These are phyloP conservation scores for Erpobdella octoculata DNA, from an alignment of 2,888 invertebrate species.

Conservation along the genomic window DNA sequence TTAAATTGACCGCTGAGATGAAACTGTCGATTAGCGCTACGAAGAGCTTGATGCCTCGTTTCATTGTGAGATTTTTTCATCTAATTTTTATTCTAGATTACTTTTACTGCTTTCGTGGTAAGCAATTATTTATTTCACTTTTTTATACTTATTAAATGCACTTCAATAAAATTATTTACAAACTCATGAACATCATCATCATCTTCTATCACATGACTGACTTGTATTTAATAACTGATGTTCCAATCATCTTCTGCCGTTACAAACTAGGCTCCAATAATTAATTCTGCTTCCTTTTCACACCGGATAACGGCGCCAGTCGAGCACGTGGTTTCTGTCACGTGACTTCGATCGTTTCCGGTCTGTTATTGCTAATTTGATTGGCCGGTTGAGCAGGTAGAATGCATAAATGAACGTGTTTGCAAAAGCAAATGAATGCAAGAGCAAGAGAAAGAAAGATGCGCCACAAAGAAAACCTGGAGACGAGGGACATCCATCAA, in stretches of 20 bases:
- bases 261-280: slow-evolving; percentile 1
- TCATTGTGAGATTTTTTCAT: no score
- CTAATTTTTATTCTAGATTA: no score
- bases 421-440: neutral
- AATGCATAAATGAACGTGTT: neutral
- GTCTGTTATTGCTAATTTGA: slow-evolving; percentile 3
- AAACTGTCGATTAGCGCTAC: neutral
- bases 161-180: no score
- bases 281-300: slow-evolving; percentile 12
- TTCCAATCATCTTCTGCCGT: neutral
- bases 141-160: no score
- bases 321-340: slow-evolving; percentile 10
- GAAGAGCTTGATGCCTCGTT: neutral
- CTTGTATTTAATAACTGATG: neutral
- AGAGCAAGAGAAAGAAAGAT: no score
- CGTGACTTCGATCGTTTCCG: slow-evolving; percentile 13
- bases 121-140: no score
- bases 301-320: slow-evolving; percentile 6
- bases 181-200: no score
- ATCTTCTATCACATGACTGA: neutral
- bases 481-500: neutral
- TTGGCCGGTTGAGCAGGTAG: slow-evolving; percentile 6
- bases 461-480: neutral
- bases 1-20: slow-evolving; percentile 7
- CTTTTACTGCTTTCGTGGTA: no score